Conservation (phyloP, 2,888 invertebrate species). For the Opisthograptis luteolata region DNA sequence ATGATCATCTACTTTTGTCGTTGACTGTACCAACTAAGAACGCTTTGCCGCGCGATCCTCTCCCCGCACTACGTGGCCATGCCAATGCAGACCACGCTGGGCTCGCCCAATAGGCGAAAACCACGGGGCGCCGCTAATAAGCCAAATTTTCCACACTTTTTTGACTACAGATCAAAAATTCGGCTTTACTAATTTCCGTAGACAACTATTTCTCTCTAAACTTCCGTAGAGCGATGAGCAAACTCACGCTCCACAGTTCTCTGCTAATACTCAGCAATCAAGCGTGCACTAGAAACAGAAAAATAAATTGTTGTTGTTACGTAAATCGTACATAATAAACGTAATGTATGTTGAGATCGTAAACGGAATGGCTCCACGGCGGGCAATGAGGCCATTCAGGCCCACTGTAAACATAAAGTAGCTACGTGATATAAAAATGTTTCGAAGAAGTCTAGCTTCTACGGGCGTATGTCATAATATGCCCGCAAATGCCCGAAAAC, state of each 20-base stretch:
- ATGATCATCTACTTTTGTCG: too few species aligned
- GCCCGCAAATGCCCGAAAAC: slow-evolving; percentile 1
- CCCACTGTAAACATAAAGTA: slow-evolving; percentile 36
- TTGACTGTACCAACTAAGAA: too few species aligned
- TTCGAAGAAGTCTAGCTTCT: slow-evolving; percentile 9
- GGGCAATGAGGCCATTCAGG: slow-evolving; percentile 32
- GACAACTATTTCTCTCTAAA: background rate
- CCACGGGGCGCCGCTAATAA: too few species aligned
- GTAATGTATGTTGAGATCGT: slow-evolving; percentile 46
- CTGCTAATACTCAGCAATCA: slow-evolving; percentile 25
- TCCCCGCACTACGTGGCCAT: too few species aligned
- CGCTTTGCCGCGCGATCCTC: too few species aligned
- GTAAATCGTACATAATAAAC: slow-evolving; percentile 49
- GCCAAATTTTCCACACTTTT: too few species aligned
- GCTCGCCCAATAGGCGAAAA: too few species aligned
- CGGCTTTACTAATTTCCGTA: background rate
- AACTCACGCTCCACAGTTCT: slow-evolving; percentile 6
- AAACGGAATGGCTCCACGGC: slow-evolving; percentile 40
- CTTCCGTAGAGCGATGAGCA: background rate
- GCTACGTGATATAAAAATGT: slow-evolving; percentile 28
- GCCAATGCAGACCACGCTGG: too few species aligned
- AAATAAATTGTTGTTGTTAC: slow-evolving; percentile 48
- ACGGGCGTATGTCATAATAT: slow-evolving; percentile 8
- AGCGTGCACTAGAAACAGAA: slow-evolving; percentile 28
- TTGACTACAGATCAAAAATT: too few species aligned